Percentiles rank a stretch among this genome's conserved stretches.
phyloP scores from a whole-genome alignment of 30 jellyfish, hydroid and myxozoan genomes.

The Hydractinia echinata region DNA sequence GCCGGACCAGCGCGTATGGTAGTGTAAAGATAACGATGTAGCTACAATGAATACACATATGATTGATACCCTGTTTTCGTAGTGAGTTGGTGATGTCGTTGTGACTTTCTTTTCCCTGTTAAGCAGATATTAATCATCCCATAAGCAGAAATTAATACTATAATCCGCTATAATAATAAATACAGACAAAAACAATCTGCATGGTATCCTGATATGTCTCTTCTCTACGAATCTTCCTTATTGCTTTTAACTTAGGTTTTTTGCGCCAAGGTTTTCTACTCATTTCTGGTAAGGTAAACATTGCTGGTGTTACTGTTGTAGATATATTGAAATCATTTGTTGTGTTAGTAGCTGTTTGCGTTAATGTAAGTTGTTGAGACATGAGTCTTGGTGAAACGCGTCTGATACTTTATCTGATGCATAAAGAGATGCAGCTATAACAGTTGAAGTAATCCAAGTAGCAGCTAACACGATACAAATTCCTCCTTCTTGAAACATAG shows the following conservation, averaged over 20 bases:
- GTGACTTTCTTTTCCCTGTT: neutral
- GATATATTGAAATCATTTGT: neutral
- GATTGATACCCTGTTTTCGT: neutral
- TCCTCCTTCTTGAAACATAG: too few relatives aligned
- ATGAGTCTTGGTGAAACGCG: neutral
- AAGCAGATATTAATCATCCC: neutral
- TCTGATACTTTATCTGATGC: neutral
- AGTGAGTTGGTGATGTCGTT: neutral
- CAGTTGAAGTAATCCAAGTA: constrained; percentile 11
- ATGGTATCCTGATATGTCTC: neutral
- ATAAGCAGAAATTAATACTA: neutral
- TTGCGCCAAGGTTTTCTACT: neutral
- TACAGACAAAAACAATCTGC: constrained; percentile 2
- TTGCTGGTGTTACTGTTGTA: neutral
- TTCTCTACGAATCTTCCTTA: neutral
- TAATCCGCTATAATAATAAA: constrained; percentile 11
- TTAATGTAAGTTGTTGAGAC: neutral
- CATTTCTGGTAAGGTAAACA: neutral
- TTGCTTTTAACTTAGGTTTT: neutral
- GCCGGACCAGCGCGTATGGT: constrained; percentile 12
- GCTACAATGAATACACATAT: constrained; percentile 21
- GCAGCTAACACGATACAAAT: neutral
- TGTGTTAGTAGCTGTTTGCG: neutral
- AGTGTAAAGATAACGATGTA: neutral
- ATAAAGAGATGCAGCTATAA: neutral